Evolutionary conservation across 53 echinoderm and acorn worm species (phyloP).

Genomic region (Zoroaster sp.): DNA sequence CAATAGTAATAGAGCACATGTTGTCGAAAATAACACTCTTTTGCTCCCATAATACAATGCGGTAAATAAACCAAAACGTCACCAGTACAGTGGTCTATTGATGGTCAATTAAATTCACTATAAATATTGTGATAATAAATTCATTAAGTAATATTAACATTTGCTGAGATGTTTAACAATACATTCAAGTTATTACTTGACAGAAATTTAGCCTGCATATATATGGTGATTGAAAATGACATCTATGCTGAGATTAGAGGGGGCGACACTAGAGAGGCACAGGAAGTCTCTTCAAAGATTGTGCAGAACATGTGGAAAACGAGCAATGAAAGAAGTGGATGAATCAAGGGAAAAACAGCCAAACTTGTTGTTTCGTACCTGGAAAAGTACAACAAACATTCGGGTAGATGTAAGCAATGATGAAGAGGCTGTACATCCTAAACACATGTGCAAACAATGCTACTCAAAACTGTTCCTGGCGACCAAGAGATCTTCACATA

Average conservation of each 20-base stretch:
- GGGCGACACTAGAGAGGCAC: background rate
- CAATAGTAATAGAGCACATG: too few relatives aligned
- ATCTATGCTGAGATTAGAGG: background rate
- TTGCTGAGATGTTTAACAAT: too few relatives aligned
- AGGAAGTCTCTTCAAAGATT: background rate
- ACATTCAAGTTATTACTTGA: too few relatives aligned
- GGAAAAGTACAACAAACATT: background rate
- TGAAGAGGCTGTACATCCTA: background rate
- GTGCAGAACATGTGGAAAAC: background rate
- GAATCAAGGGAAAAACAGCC: background rate
- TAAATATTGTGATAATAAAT: too few relatives aligned
- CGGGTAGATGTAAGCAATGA: background rate
- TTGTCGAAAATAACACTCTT: too few relatives aligned
- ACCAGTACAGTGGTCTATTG: too few relatives aligned
- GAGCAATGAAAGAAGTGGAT: background rate
- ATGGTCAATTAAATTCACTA: too few relatives aligned
- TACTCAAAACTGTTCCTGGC: slow-evolving; percentile 7
- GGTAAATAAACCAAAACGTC: too few relatives aligned
- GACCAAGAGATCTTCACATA: background rate
- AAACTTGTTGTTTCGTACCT: background rate
- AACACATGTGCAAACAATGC: slow-evolving; percentile 40
- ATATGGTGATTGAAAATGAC: too few relatives aligned
- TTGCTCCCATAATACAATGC: too few relatives aligned
- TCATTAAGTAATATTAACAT: too few relatives aligned
- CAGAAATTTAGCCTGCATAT: too few relatives aligned